Percentiles rank a stretch among this genome's conserved stretches.
Evolutionary conservation across 1,140 invertebrate species (phyloP).

Genomic region (Drosophila arawakana): DNA sequence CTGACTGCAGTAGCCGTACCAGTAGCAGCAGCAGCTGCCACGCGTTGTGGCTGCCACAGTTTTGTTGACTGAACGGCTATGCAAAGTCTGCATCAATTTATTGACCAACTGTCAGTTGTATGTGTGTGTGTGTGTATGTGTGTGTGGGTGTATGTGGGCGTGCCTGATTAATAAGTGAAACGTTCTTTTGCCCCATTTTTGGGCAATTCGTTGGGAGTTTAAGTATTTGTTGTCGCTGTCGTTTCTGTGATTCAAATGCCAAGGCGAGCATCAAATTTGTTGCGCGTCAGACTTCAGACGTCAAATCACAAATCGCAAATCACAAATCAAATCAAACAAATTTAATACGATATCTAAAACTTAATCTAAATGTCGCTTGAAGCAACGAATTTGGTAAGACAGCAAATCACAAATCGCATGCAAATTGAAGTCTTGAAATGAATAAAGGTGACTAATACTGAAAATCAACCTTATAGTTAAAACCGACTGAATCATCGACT

Average conservation of each 20-base stretch:
- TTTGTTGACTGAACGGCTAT: conserved; percentile 76
- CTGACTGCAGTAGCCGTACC: conserved; percentile 28
- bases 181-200: conserved; percentile 51
- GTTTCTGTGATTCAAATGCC: conserved; percentile 54
- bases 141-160: neutral
- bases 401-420: conserved; percentile 52
- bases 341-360: conserved; percentile 33
- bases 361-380: conserved; percentile 41
- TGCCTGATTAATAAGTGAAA: conserved; percentile 52
- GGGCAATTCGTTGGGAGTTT: conserved; percentile 4
- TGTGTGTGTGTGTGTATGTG: conserved; percentile 20
- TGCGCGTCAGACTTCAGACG: conserved; percentile 3
- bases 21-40: conserved; percentile 41
- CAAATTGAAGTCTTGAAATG: conserved; percentile 43
- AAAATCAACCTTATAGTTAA: neutral
- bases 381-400: conserved; percentile 58
- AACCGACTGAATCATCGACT: conserved; percentile 7
- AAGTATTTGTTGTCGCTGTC: neutral
- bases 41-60: conserved; percentile 20
- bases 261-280: conserved; percentile 59
- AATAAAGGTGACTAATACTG: conserved; percentile 23
- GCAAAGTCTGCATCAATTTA: conserved; percentile 71
- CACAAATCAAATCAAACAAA: conserved; percentile 46
- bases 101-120: conserved; percentile 40
- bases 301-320: conserved; percentile 32